Evolutionary conservation across 92 coral and sea anemone genomes (phyloP).

Genomic region (Nematostella vectensis): DNA sequence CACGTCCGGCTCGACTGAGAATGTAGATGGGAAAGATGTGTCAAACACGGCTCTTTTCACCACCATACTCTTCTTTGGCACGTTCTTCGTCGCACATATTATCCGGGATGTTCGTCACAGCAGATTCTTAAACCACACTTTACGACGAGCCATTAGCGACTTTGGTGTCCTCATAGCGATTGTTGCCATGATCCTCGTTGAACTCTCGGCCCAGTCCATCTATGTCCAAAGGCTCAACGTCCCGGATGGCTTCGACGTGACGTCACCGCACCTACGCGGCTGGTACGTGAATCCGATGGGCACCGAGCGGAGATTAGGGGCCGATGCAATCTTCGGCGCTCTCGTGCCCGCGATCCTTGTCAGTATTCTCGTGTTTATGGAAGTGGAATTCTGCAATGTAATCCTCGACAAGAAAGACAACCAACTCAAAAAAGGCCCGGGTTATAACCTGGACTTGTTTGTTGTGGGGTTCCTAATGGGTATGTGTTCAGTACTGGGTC

Average conservation of each 20-base stretch:
- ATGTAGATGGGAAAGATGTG: slow-evolving; percentile 14
- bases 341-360: slow-evolving; percentile 88
- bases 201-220: slow-evolving; percentile 53
- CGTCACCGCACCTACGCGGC: slow-evolving; percentile 57
- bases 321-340: slow-evolving; percentile 58
- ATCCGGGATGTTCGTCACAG: slow-evolving; percentile 88
- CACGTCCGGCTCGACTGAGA: slow-evolving; percentile 5
- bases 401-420: slow-evolving; percentile 94
- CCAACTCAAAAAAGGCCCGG: slow-evolving; percentile 94
- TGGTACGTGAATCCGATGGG: slow-evolving; percentile 98
- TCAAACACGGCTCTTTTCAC: slow-evolving; percentile 79
- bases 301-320: slow-evolving; percentile 33
- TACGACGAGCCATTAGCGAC: slow-evolving; percentile 82
- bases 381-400: slow-evolving; percentile 86
- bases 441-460: slow-evolving; percentile 86
- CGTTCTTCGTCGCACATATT: slow-evolving; percentile 73
- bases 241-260: slow-evolving; percentile 64
- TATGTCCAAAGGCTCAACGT: slow-evolving; percentile 63
- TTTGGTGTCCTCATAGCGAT: slow-evolving; percentile 92
- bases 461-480: slow-evolving; percentile 86
- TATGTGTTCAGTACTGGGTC: slow-evolving; percentile 77
- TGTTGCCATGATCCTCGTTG: slow-evolving; percentile 75
- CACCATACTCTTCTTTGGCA: slow-evolving; percentile 73
- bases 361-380: slow-evolving; percentile 96
- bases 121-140: slow-evolving; percentile 73